Percentiles rank a stretch among this genome's conserved stretches.
phyloP scores from a whole-genome alignment of 2,113 vertebrate species.

The Barnardius zonarius region DNA sequence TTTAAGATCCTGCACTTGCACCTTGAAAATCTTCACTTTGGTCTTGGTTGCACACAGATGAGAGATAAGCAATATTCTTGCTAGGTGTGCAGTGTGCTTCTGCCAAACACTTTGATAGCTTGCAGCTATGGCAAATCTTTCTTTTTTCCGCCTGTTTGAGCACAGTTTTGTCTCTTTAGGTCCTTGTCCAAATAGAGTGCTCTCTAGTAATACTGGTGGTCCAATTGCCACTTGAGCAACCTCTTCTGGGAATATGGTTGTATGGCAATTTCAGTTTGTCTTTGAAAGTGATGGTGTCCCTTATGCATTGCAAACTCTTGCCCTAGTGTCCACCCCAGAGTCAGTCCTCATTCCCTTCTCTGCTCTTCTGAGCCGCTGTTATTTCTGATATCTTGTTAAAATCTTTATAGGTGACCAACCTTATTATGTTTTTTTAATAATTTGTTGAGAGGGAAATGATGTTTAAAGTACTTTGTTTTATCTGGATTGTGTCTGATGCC shows the following conservation, averaged over 20 bases:
- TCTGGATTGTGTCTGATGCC: background rate
- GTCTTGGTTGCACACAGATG: background rate
- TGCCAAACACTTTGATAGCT: background rate
- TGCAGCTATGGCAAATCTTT: background rate
- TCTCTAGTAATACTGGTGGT: background rate
- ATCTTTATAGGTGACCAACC: background rate
- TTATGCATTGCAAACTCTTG: background rate
- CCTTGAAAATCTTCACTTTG: background rate
- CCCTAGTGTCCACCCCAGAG: rapidly evolving
- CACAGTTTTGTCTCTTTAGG: background rate
- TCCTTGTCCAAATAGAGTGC: background rate
- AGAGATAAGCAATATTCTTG: background rate
- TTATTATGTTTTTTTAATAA: background rate
- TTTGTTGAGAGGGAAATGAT: background rate
- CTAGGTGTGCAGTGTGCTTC: background rate
- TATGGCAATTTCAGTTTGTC: background rate
- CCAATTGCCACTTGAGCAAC: background rate
- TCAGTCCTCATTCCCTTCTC: background rate
- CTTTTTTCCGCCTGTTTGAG: background rate
- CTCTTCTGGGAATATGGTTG: background rate
- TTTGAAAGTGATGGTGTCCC: background rate
- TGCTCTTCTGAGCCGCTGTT: background rate
- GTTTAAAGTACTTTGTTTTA: background rate
- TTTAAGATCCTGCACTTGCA: background rate
- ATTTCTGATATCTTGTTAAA: background rate